Conservation (phyloP, 2,797 vertebrate species). For the Sciurus vulgaris region DNA sequence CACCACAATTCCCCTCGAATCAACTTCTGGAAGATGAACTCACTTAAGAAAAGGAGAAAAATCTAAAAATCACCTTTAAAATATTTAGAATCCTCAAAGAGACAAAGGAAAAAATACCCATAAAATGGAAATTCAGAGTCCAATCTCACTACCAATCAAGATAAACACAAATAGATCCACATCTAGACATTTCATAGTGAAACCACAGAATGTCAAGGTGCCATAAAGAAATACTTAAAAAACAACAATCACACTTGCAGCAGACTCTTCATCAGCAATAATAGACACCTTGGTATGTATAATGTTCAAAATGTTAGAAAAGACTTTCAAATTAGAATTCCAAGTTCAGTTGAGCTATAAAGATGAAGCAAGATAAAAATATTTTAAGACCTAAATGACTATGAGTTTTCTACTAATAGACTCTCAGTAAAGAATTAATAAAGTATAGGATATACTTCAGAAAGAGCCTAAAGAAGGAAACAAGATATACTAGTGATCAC, state of each 20-base stretch:
- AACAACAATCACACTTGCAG: constrained; percentile 44
- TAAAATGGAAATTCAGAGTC: constrained; percentile 33
- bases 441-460: not conserved
- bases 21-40: not conserved
- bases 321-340: not conserved
- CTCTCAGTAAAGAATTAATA: not conserved
- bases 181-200: not conserved
- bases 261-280: constrained; percentile 49
- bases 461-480: constrained; percentile 41
- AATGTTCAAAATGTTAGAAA: constrained; percentile 35
- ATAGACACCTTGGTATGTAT: not conserved
- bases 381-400: constrained; percentile 41
- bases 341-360: constrained; percentile 23
- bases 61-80: not conserved
- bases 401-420: constrained; percentile 31
- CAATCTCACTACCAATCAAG: not conserved
- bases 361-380: constrained; percentile 27
- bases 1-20: not conserved
- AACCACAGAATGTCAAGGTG: not conserved
- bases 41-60: constrained; percentile 7
- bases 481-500: not conserved
- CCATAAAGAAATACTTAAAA: constrained; percentile 45
- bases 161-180: constrained; percentile 54
- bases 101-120: not conserved
- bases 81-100: not conserved